Conservation (phyloP, 1,140 invertebrate species). For the Caerostris extrusa region DNA sequence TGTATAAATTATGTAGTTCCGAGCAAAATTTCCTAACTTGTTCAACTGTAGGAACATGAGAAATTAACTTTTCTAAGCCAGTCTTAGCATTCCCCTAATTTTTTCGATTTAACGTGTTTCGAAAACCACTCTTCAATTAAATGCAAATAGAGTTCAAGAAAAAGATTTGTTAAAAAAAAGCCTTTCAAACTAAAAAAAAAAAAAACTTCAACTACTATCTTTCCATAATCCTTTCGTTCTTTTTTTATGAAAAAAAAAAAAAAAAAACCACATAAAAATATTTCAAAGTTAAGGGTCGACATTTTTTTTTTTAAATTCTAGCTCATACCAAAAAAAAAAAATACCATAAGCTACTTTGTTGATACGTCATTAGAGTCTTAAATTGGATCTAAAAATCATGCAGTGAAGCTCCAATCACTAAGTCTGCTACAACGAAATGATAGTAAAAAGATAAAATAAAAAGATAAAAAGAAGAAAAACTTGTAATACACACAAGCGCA, state of each 20-base stretch:
- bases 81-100: too few relatives aligned
- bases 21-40: too few relatives aligned
- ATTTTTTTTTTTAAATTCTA: too few relatives aligned
- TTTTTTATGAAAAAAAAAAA: background rate
- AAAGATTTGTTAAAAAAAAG: too few relatives aligned
- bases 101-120: too few relatives aligned
- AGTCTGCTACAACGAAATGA: background rate
- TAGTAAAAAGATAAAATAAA: background rate
- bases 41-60: too few relatives aligned
- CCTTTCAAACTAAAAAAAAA: background rate
- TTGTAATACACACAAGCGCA: background rate
- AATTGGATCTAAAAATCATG: background rate
- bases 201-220: background rate
- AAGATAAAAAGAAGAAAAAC: background rate
- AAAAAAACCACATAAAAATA: background rate
- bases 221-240: background rate
- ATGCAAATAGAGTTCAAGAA: too few relatives aligned
- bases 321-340: background rate
- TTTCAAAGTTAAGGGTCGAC: background rate
- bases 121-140: too few relatives aligned
- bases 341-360: background rate
- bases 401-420: background rate
- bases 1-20: too few relatives aligned
- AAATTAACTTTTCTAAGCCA: too few relatives aligned
- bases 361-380: background rate